Base-by-base conservation (phyloP, 1,140 invertebrate species). In the Muscidifurax raptorellus region DNA sequence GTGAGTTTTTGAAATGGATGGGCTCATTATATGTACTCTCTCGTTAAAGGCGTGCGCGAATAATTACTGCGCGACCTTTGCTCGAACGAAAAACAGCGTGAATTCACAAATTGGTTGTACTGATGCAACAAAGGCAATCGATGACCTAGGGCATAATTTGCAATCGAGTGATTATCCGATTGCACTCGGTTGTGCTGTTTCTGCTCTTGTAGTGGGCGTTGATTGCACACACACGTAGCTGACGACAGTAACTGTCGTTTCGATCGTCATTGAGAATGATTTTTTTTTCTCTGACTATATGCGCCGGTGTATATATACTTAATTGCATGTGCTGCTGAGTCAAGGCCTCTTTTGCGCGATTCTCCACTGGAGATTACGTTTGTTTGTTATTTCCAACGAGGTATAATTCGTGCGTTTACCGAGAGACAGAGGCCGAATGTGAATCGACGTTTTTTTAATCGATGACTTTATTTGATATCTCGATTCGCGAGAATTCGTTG, bases 151-250 rank as follows among this genome's bases (percentile, higher is more conserved):
- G 7, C 27, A 36, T 72, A 36, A 18, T 36, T 36, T 72, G 71
- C 30, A 72, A 36, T 30, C 28, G 71, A 72, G 32, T 75, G 40
- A 27, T 75, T 75, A 75, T 47, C 7, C 36, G n/a, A 44, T 36
- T 44, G 40, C 83, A 83, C 44, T 22, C 67, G 79, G 84, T 89
- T 82, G 83, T 87, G 84, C 81, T 69, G 85, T 85, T 74, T 86
- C 22, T 76, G 15, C 15, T 83, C 85, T 59, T 67, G 74, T 30
- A 64, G 82, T 79, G 66, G 82, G 76, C 76, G 76, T 79, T 36
- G 76, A 87, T 84, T 52, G 80, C 47, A 59, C 52, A 7, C 44
- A 13, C 44, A 47, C 40, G 47, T 71, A 71, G 59, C 25, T 0
- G 7, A 40, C n/a, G 44, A 52, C 64, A 69, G 47, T 80, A 71